Evolutionary conservation across 2,797 vertebrate species (phyloP).

Genomic region (Mormyrus proboscirostris): DNA sequence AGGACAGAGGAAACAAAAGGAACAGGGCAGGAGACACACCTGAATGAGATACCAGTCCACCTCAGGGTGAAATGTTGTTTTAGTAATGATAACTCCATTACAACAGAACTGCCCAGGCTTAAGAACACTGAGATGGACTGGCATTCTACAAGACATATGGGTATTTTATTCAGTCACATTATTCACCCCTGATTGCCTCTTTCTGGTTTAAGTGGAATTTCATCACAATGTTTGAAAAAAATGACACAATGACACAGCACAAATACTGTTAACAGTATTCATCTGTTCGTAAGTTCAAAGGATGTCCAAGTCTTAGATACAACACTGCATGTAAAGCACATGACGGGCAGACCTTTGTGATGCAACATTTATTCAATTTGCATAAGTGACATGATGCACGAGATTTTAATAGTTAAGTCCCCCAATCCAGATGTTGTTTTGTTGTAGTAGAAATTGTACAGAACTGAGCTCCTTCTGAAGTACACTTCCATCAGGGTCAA

Average conservation of each 20-base stretch:
- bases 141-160: neutral
- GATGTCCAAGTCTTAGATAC: neutral
- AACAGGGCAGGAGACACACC: neutral
- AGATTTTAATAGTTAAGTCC: neutral
- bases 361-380: neutral
- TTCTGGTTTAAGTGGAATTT: neutral
- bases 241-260: neutral
- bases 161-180: neutral
- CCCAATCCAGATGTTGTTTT: neutral
- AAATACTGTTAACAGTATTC: neutral
- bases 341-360: neutral
- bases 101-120: neutral
- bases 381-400: neutral
- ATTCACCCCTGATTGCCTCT: neutral
- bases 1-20: neutral
- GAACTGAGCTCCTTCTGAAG: neutral
- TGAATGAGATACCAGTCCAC: neutral
- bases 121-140: neutral
- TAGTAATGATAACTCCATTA: neutral
- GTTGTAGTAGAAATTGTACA: neutral
- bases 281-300: neutral
- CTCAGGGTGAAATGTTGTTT: neutral
- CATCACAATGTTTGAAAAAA: neutral
- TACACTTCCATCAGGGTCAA: neutral
- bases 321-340: neutral